Conservation (phyloP, 2,113 vertebrate genomes). For the Dicerorhinus sumatrensis region DNA sequence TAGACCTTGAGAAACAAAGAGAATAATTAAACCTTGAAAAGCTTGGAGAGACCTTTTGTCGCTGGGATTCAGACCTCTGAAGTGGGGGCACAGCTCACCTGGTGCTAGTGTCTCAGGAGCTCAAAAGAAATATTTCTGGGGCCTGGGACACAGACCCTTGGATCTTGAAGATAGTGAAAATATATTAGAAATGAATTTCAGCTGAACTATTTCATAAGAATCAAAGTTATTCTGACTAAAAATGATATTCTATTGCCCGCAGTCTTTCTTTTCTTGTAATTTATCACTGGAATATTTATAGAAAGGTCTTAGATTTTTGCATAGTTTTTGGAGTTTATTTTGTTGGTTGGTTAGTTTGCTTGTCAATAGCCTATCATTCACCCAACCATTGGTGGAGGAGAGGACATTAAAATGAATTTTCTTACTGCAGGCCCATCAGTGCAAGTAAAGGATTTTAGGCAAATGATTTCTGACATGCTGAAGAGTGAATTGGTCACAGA, state of each 20-base stretch:
- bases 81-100: not conserved
- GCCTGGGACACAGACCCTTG: not conserved
- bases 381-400: not conserved
- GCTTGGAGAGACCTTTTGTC: not conserved
- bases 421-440: not conserved
- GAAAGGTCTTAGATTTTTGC: not conserved
- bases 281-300: not conserved
- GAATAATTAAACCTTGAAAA: not conserved
- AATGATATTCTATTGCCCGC: not conserved
- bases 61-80: not conserved
- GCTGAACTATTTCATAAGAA: not conserved
- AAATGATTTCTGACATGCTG: not conserved
- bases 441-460: not conserved
- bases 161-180: not conserved
- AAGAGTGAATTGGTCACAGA: not conserved
- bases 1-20: not conserved
- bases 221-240: not conserved
- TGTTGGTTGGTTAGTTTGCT: not conserved
- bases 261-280: not conserved
- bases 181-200: constrained; percentile 6
- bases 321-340: not conserved
- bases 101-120: not conserved
- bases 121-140: not conserved
- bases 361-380: not conserved
- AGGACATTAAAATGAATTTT: not conserved